Evolutionary conservation across 1,140 invertebrate genomes (phyloP), one percentile per base, ranked within the genome.

Genomic region (Hormaphis cornu): DNA sequence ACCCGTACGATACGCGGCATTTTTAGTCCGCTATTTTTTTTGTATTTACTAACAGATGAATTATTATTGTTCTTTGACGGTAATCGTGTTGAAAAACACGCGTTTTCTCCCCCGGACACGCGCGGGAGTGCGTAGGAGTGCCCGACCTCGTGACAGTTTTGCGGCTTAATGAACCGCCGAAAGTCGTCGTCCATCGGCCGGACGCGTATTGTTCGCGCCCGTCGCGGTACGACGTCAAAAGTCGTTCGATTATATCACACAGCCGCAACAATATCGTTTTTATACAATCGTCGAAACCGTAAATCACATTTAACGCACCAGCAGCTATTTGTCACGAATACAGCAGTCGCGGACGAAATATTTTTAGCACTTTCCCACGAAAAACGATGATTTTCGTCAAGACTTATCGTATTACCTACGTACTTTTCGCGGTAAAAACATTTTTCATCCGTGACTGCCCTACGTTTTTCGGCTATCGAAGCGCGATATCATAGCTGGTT

Each of bases 121-220:
- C n/a, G n/a, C n/a, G n/a, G n/a, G n/a, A n/a, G n/a, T n/a, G 61
- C 18, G 61, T 66, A 66, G 61, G 61, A 66, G 61, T 66, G 61
- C 50, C 30, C 61, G 61, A 66, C 61, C 61, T 66, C 33, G 61
- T 66, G 61, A 66, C 61, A 66, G 61, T 66, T 66, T 66, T n/a
- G n/a, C 18, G 42, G 44, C 40, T 46, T 66, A 66, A 66, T 50
- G 61, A 66, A 50, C 61, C 20, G 35, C 33, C 20, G 30, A 66
- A 50, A 66, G 44, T 22, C 3, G 28, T 16, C 46, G 61, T 66
- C 61, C 61, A 50, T 66, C 61, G 28, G 28, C 58, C 52, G 30
- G 18, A n/a, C 30, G 53, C 30, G n/a, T 12, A 33, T 33, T 33
- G 28, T 12, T n/a, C n/a, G 16, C 28, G 33, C 20, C 33, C 33